Evolutionary conservation across 2,797 vertebrate genomes (phyloP), one percentile per base, ranked within the genome.

Genomic region (Tolypeutes matacus): DNA sequence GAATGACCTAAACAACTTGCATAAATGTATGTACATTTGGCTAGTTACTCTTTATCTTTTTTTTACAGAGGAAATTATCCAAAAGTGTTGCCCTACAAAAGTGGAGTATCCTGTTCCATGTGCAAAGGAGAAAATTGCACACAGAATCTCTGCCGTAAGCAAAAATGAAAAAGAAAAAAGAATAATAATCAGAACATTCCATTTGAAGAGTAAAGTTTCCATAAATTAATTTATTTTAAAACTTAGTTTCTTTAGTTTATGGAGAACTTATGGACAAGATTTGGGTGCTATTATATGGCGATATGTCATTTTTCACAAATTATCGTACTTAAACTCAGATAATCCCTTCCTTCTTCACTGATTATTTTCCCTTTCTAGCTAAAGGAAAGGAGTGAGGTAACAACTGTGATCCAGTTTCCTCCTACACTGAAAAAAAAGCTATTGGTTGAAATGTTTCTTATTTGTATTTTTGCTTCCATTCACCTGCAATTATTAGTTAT

Each of bases 81-180:
- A 51, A 76, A 89, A 2, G 0, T 0, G 1, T 0, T 0, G 3
- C 97, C 97, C 62, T 98, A 97, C 20, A 25, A 0, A 1, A 69
- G 7, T 76, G 97, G 95, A 90, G 0, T 2, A 20, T 0, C 89
- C 64, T 98, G 97, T 25, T 78, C 78, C 62, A 4, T 39, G n/a
- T 96, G 97, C 58, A 5, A 53, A 78, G 39, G 8, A 81, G 86
- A 95, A 0, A 70, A 3, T 49, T 98, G 98, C 1, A 0, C 7
- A 12, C 34, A 96, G 4, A 95, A 91, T 0, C 96, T 96, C 65
- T 98, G 98, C 72, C 0, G 96, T 98, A 97, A 98, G 97, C 77
- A 96, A 96, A 85, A 85, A 62, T 3, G 9, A 62, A 64, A 64
- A 69, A 60, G 21, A 46, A 46, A 46, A 53, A 53, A 17, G 10